These are phyloP conservation scores for Drosophila barbarae DNA, from an alignment of 2,888 invertebrate genomes.

Conservation along the genomic window DNA sequence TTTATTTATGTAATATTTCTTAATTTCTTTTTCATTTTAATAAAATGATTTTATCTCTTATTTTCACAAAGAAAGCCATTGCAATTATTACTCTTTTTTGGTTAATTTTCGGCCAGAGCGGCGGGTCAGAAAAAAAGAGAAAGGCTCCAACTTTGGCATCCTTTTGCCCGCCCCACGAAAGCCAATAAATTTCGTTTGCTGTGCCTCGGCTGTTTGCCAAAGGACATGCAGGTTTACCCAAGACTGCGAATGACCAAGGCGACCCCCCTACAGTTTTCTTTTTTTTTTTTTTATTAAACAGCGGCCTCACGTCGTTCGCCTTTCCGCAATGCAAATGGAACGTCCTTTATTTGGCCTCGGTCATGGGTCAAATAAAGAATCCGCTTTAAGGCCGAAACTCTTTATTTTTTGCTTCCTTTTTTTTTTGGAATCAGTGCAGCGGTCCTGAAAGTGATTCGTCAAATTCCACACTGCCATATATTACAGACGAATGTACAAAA, in stretches of 20 bases:
- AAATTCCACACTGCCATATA: slow-evolving; percentile 36
- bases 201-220: slow-evolving; percentile 28
- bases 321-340: slow-evolving; percentile 19
- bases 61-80: background rate
- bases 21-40: background rate
- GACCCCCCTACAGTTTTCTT: background rate
- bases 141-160: background rate
- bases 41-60: background rate
- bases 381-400: slow-evolving; percentile 23
- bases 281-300: slow-evolving; percentile 27
- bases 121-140: background rate
- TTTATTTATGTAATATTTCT: background rate
- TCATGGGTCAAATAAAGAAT: slow-evolving; percentile 5
- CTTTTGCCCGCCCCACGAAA: slow-evolving; percentile 9
- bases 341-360: slow-evolving; percentile 15
- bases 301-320: slow-evolving; percentile 25
- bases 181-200: slow-evolving; percentile 35
- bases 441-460: slow-evolving; percentile 34
- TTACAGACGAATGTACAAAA: slow-evolving; percentile 15
- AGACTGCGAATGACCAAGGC: slow-evolving; percentile 27
- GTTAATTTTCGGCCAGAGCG: background rate
- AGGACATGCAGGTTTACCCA: slow-evolving; percentile 25
- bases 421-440: slow-evolving; percentile 7
- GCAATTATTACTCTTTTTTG: too few relatives aligned
- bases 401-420: background rate